Evolutionary conservation across 2,113 vertebrate species (phyloP), one percentile per base, ranked within the genome.

Genomic region (Leptodactylus fuscus): DNA sequence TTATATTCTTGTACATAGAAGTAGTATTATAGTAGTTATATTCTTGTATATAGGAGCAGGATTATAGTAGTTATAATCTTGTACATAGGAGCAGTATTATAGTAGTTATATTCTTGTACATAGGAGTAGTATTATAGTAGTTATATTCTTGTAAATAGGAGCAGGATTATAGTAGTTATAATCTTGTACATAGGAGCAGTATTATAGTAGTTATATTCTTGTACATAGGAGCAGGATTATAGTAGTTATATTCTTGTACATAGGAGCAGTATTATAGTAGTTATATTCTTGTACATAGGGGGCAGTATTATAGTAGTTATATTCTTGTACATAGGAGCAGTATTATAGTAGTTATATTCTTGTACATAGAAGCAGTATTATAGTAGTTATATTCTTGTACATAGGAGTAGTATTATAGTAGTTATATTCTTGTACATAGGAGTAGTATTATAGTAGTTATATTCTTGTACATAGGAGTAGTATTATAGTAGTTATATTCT

Each of bases 241-340:
- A 58, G 55, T 58, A 58, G 55, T 58, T 24, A 58, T 58, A 58
- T 58, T 58, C n/a, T 24, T 58, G 55, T n/a, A 58, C 15, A 58
- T 58, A 58, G 55, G 22, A 11, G 55, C 55, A 24, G 55, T 58
- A 58, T 58, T 58, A 58, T 58, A 58, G 55, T 58, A 58, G 55
- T n/a, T 58, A 24, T 58, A 58, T 58, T 58, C 55, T 11, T 58
- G 55, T 58, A 58, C 9, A 58, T 58, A 58, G 55, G 27, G 41
- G n/a, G 27, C 60, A 65, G 60, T 65, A 65, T 65, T 65, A 65
- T 65, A 65, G 60, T 32, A 65, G 60, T 65, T 32, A 32, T 65
- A 65, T 65, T 65, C 27, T 32, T 65, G 60, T 65, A 65, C 4
- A 32, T 65, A 65, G 60, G 60, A 1, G 27, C 60, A 32, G 60